Conservation (phyloP, 2,113 vertebrate genomes). For the Rhinoderma darwinii region DNA sequence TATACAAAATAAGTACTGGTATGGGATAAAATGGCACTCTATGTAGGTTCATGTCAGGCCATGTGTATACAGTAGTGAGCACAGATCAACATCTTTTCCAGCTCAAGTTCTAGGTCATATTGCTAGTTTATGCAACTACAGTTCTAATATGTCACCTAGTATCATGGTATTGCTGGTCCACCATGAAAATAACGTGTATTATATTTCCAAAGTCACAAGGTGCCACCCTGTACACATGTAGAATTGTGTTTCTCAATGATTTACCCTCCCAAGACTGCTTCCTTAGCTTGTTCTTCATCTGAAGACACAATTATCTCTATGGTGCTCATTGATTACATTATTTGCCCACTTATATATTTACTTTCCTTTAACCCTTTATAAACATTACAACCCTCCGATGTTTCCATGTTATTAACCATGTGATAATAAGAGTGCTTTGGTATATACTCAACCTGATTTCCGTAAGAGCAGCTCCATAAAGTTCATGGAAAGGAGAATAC, state of each 20-base stretch:
- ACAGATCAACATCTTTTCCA: background rate
- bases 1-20: background rate
- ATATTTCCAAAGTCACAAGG: background rate
- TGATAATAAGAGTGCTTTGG: background rate
- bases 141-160: background rate
- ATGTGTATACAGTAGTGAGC: background rate
- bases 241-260: background rate
- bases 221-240: background rate
- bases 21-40: background rate
- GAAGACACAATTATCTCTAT: no score
- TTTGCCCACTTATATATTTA: background rate
- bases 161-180: background rate
- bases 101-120: background rate
- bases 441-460: slow-evolving; percentile 72
- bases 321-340: background rate
- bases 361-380: background rate
- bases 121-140: no score
- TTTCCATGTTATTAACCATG: background rate
- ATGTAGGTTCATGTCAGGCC: background rate
- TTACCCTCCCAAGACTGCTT: background rate
- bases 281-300: background rate
- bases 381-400: background rate
- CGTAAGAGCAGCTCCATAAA: slow-evolving; percentile 72
- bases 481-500: slow-evolving; percentile 76
- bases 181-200: background rate